A percentile compares a stretch with the other conserved stretches of the same genome.
Evolutionary conservation across 2,888 invertebrate species (phyloP).

Genomic region (Calliphora vomitoria): DNA sequence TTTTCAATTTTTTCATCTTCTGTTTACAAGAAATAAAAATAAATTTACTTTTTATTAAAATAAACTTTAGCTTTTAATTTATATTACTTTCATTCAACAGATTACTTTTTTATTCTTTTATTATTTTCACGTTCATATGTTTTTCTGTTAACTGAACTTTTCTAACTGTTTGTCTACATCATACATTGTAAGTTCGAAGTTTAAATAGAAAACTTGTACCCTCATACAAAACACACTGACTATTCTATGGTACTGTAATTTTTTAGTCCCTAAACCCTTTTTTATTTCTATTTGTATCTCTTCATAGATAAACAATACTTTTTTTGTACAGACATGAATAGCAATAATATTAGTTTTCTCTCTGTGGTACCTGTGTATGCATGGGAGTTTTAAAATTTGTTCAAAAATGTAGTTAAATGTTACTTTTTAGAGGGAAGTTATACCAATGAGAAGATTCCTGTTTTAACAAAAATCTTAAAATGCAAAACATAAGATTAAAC

Average conservation of each 20-base stretch:
- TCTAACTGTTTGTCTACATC: constrained; percentile 1
- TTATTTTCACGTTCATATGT: background rate
- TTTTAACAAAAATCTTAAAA: no score
- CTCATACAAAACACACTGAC: constrained; percentile 5
- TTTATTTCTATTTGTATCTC: constrained; percentile 58
- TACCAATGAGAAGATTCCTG: background rate
- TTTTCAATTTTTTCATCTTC: no score
- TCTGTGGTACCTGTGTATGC: constrained; percentile 26
- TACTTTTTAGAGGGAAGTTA: background rate
- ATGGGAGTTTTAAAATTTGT: constrained; percentile 46
- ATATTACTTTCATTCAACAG: constrained; percentile 47
- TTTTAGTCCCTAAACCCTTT: constrained; percentile 27
- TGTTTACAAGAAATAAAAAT: no score
- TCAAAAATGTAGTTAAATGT: constrained; percentile 42
- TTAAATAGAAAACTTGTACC: constrained; percentile 56
- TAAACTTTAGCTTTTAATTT: background rate
- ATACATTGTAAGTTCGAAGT: constrained; percentile 45
- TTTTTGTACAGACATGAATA: constrained; percentile 33
- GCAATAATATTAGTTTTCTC: constrained; percentile 60
- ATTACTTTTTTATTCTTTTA: constrained; percentile 23
- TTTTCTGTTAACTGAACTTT: constrained; percentile 20
- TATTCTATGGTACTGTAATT: constrained; percentile 11
- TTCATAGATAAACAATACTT: constrained; percentile 50
- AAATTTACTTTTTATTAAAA: background rate
- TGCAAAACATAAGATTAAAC: no score